Evolutionary conservation across 2,113 vertebrate species (phyloP).

Genomic region (Toxotes jaculatrix): DNA sequence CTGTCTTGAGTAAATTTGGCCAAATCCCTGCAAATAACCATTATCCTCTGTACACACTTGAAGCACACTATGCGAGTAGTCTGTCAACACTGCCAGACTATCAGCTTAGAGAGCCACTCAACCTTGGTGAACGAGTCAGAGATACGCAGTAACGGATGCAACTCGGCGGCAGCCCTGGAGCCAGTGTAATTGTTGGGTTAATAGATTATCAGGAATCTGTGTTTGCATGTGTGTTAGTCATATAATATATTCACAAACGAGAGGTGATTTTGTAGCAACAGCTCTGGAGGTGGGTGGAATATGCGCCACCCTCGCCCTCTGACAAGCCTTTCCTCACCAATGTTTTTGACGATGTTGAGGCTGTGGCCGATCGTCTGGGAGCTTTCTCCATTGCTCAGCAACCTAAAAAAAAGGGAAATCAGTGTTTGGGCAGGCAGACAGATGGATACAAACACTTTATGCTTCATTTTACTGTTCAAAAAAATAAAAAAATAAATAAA

Average conservation of each 20-base stretch:
- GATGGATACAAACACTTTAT: not conserved
- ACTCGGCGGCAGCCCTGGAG: not conserved
- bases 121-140: not conserved
- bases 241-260: not conserved
- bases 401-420: constrained; percentile 57
- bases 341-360: constrained; percentile 82
- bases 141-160: constrained; percentile 4
- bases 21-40: constrained; percentile 19
- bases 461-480: not conserved
- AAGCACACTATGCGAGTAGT: not conserved
- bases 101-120: not conserved
- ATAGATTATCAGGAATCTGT: not conserved
- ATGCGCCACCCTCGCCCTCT: constrained; percentile 1
- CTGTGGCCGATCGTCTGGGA: constrained; percentile 60
- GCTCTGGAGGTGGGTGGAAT: constrained; percentile 31
- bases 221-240: not conserved
- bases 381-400: constrained; percentile 70
- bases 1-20: constrained; percentile 1
- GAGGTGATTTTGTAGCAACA: not conserved
- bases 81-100: not conserved
- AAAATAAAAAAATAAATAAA: not conserved
- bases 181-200: not conserved
- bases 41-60: constrained; percentile 19
- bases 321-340: constrained; percentile 73
- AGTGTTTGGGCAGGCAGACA: constrained; percentile 1